Base-by-base conservation (phyloP, 2,888 invertebrate species). In the Plebejus anna region DNA sequence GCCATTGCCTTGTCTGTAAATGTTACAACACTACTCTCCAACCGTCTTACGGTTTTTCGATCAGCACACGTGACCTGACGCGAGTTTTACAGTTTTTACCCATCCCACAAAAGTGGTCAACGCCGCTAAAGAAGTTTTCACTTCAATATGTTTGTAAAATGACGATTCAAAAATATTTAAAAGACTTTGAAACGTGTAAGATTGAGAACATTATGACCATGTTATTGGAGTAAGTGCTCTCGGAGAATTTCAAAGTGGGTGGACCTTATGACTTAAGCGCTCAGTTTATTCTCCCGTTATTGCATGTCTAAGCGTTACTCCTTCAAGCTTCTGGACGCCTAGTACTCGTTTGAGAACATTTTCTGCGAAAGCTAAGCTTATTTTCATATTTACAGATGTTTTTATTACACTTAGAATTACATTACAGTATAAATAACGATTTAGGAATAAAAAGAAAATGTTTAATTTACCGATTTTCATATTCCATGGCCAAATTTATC, bases 1-100 rank as follows among this genome's bases (percentile, higher is more conserved):
- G 98, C 98, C 98, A 98, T 98, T 76, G 98, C 98, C 89, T 98
- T 98, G 87, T 98, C 98, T 94, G 86, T 7, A 55, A 66, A 66
- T 32, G 2, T 4, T 32, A 22, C 22, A 22, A 22, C 22, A 22
- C 22, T 22, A 22, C 22, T 22, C 22, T 22, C 22, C 22, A 22
- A 22, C 22, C 22, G 22, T 22, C 22, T 22, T 22, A 22, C 22
- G 22, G 22, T 22, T 22, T 22, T 22, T 22, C 22, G 22, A 22
- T 22, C 22, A 22, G 22, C 22, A 22, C 22, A 22, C 0, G 22
- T 22, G 22, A 22, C 22, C 22, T 22, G 22, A 22, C 22, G 22
- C 22, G 22, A 22, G 22, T 22, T 22, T 22, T 22, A 22, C 22
- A 22, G 22, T 22, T 22, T 22, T 22, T 22, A 22, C 22, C 22